Percentiles rank a stretch among this genome's conserved stretches.
phyloP scores from a whole-genome alignment of 2,113 vertebrate genomes.

The Seriola rivoliana region DNA sequence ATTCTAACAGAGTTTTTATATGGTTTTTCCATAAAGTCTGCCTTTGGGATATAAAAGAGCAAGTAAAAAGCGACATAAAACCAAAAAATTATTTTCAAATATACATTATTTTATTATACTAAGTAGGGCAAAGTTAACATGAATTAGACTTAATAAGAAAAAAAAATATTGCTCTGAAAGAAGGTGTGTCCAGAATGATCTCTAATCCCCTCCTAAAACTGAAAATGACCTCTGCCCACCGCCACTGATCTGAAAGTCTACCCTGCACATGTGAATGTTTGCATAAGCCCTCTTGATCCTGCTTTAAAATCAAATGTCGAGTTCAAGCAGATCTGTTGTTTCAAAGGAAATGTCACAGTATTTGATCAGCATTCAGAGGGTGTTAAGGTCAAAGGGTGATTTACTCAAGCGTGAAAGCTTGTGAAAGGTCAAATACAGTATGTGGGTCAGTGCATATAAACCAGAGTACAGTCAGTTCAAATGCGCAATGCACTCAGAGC shows the following conservation, averaged over 20 bases:
- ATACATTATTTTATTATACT: conserved; percentile 3
- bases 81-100: conserved; percentile 30
- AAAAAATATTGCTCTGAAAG: neutral
- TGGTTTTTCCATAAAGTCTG: conserved; percentile 55
- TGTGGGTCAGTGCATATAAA: neutral
- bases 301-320: conserved; percentile 36
- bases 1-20: conserved; percentile 49
- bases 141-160: neutral
- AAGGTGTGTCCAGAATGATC: conserved; percentile 3
- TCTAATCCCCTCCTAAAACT: conserved; percentile 20
- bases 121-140: conserved; percentile 11
- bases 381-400: conserved; percentile 35
- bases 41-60: conserved; percentile 17
- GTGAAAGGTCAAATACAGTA: conserved; percentile 7
- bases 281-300: conserved; percentile 28
- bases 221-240: conserved; percentile 8
- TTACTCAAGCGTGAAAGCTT: conserved; percentile 13
- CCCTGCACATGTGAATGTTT: conserved; percentile 38
- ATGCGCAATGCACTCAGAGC: neutral
- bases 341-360: conserved; percentile 47
- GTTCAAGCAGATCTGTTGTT: conserved; percentile 49
- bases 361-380: conserved; percentile 50
- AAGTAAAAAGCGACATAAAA: conserved; percentile 20
- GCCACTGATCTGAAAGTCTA: conserved; percentile 30
- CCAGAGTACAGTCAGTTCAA: neutral